Percentiles rank a stretch among this genome's conserved stretches.
phyloP scores from a whole-genome alignment of 2,113 vertebrate genomes.

The Coturnix japonica region DNA sequence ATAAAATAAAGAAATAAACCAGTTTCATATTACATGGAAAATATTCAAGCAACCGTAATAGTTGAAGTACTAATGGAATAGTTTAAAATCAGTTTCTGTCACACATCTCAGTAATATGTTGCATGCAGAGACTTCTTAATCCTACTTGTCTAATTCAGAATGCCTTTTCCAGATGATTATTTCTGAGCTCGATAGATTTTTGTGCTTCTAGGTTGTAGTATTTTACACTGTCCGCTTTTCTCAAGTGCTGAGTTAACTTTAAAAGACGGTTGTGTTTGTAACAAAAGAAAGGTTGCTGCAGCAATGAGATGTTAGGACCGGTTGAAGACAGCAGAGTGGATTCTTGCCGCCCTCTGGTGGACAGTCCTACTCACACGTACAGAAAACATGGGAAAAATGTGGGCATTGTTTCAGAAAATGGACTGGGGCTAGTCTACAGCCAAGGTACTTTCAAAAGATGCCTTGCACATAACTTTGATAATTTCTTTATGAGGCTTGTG shows the following conservation, averaged over 20 bases:
- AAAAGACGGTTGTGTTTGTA: accelerated
- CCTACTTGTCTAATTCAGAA: neutral
- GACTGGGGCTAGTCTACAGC: neutral
- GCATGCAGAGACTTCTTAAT: neutral
- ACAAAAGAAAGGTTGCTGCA: accelerated
- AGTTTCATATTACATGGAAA: neutral
- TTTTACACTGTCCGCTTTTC: accelerated
- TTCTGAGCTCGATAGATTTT: neutral
- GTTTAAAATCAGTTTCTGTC: neutral
- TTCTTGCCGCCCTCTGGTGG: constrained; percentile 51
- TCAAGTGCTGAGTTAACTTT: neutral
- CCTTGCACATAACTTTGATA: neutral
- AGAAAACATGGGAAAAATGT: too few relatives aligned
- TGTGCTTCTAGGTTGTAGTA: neutral
- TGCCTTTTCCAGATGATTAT: neutral
- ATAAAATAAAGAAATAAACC: neutral
- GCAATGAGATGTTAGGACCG: accelerated
- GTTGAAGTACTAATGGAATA: neutral
- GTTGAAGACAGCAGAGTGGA: neutral
- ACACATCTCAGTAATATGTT: neutral
- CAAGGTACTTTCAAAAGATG: accelerated
- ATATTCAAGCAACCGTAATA: neutral
- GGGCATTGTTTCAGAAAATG: neutral
- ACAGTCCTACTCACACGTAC: accelerated
- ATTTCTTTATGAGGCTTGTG: neutral